A percentile compares a stretch with the other conserved stretches of the same genome.
Evolutionary conservation across 1,140 invertebrate species (phyloP).

Genomic region (Drosophila cardini): DNA sequence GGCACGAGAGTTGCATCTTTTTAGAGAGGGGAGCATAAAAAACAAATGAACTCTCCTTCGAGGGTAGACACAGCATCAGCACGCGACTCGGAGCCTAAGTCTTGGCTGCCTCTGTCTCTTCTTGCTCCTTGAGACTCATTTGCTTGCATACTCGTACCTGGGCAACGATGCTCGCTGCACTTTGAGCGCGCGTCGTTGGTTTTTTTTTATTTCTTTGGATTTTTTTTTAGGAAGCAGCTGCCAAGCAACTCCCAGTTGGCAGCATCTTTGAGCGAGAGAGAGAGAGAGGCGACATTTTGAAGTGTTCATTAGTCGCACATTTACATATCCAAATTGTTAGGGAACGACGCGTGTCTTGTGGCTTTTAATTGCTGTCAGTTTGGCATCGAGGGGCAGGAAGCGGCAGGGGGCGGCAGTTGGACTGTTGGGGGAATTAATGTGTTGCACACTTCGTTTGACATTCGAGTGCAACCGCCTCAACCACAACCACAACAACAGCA

Average conservation of each 20-base stretch:
- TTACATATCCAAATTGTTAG: constrained; percentile 81
- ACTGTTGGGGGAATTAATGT: constrained; percentile 73
- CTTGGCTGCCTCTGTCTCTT: background rate
- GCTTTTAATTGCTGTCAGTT: constrained; percentile 76
- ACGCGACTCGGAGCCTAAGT: constrained; percentile 63
- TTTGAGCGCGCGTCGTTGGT: constrained; percentile 47
- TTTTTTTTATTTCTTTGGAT: constrained; percentile 30
- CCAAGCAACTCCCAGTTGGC: constrained; percentile 63
- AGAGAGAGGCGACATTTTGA: constrained; percentile 64
- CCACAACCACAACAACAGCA: constrained; percentile 12
- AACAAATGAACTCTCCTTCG: constrained; percentile 38
- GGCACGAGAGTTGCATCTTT: constrained; percentile 71
- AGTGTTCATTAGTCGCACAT: constrained; percentile 84
- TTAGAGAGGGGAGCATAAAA: constrained; percentile 60
- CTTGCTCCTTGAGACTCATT: constrained; percentile 30
- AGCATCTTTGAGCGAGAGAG: constrained; percentile 50
- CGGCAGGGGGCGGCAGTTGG: background rate
- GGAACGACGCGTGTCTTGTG: constrained; percentile 63
- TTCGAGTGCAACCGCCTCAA: constrained; percentile 51
- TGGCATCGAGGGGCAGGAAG: background rate
- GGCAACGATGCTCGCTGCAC: constrained; percentile 49
- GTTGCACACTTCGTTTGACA: constrained; percentile 81
- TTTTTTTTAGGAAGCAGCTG: constrained; percentile 46
- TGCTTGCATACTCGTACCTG: constrained; percentile 64
- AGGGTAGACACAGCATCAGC: constrained; percentile 60